These are phyloP conservation scores for Drosophila cognata DNA, from an alignment of 2,888 invertebrate genomes.

Conservation along the genomic window DNA sequence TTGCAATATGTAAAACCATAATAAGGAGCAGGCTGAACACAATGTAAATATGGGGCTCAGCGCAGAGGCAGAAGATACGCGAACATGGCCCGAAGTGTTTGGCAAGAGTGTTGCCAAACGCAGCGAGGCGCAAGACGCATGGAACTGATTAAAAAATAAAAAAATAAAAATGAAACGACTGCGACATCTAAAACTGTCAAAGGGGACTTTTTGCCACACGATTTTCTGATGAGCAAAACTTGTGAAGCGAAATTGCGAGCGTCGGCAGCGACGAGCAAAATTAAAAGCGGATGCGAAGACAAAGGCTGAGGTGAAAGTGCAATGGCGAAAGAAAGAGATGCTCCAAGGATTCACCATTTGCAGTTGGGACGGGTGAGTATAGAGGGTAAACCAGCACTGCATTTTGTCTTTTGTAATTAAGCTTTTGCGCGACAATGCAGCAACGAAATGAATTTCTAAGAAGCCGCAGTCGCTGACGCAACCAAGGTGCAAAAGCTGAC, in stretches of 20 bases:
- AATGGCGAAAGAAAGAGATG: conserved; percentile 16
- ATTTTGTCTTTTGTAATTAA: conserved; percentile 77
- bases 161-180: neutral
- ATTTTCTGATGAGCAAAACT: conserved; percentile 77
- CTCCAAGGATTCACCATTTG: neutral
- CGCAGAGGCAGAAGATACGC: neutral
- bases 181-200: conserved; percentile 73
- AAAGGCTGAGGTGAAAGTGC: conserved; percentile 60
- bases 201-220: conserved; percentile 46
- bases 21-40: conserved; percentile 9
- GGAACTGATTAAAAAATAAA: conserved; percentile 72
- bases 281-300: conserved; percentile 48
- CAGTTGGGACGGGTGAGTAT: neutral
- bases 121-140: conserved; percentile 63
- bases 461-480: conserved; percentile 24
- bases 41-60: neutral
- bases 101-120: conserved; percentile 62
- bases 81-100: conserved; percentile 27
- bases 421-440: conserved; percentile 68
- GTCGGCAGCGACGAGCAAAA: conserved; percentile 46
- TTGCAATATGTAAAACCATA: conserved; percentile 22
- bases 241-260: conserved; percentile 68
- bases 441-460: conserved; percentile 59
- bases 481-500: conserved; percentile 60
- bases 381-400: conserved; percentile 39